Evolutionary conservation across 2,888 invertebrate genomes (phyloP).

Genomic region (Caenorhabditis panamensis): DNA sequence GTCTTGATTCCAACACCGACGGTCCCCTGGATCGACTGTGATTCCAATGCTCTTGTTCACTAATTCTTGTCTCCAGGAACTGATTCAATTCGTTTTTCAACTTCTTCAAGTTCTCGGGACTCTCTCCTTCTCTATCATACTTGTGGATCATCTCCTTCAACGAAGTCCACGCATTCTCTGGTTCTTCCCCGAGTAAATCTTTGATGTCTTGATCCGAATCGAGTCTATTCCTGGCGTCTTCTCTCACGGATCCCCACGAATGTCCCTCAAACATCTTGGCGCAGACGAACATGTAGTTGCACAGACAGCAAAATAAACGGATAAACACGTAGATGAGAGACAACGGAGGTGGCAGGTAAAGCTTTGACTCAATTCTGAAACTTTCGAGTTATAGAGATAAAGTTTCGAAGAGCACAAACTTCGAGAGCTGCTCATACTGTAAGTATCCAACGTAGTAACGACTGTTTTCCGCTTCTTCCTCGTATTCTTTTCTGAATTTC

Average conservation of each 20-base stretch:
- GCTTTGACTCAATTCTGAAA: conserved; percentile 33
- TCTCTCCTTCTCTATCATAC: conserved; percentile 8
- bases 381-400: too few relatives aligned
- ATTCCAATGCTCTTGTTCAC: background rate
- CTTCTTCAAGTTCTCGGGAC: background rate
- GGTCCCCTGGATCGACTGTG: conserved; percentile 10
- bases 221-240: background rate
- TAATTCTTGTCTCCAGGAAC: background rate
- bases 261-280: conserved; percentile 17
- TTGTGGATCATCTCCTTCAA: conserved; percentile 17
- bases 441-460: conserved; percentile 37
- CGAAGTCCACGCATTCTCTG: background rate
- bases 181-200: conserved; percentile 8
- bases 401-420: conserved; percentile 3
- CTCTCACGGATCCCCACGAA: conserved; percentile 37
- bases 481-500: conserved; percentile 50
- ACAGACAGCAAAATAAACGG: background rate
- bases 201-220: background rate
- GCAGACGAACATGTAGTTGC: background rate
- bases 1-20: background rate
- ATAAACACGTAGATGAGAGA: conserved; percentile 14
- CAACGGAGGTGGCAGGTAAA: conserved; percentile 18
- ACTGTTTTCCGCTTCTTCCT: conserved; percentile 38
- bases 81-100: conserved; percentile 5
- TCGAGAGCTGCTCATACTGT: conserved; percentile 36